Base-by-base conservation (phyloP, 1,140 invertebrate genomes). In the Habropoda laboriosa region DNA sequence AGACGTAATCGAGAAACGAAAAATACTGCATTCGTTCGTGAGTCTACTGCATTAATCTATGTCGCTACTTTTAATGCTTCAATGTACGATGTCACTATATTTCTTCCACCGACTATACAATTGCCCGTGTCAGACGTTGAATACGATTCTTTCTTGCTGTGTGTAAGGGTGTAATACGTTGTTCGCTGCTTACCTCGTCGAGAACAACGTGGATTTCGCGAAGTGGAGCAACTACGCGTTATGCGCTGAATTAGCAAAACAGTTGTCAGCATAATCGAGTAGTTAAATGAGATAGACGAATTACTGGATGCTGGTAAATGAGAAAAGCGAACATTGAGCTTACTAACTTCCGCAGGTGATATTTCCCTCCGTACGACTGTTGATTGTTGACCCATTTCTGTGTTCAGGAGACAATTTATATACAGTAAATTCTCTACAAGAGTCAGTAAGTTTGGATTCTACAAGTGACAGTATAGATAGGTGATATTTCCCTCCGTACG, bases 241-340 rank as follows among this genome's bases (percentile, higher is more conserved):
- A 60, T 35, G 40, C 35, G 10, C 38, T 16, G 57, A 45, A 73
- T 79, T 63, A 73, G 45, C 55, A 63, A 79, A 79, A 79, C 68
- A 63, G 72, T 79, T 73, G 76, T 71, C 76, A 73, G 68, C 57
- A 35, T 73, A 73, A 73, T 73, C 68, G 63, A 79, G 63, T 63
- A 32, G 76, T 79, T 73, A 63, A 79, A 79, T 45, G 58, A 79
- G 68, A 63, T 73, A 61, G 57, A 61, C 47, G 47, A 79, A 79
- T 79, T 73, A 73, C 57, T 4, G 57, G 35, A 73, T 63, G 18
- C 57, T 32, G 68, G 57, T 55, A 63, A 45, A 63, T 73, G 75
- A 72, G 75, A 78, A 78, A 71, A 21, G 57, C 68, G 76, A 55
- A 45, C 76, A 73, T 73, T 58, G 13, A 3, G 27, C 68, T 51